Evolutionary conservation across 2,888 invertebrate species (phyloP).

Genomic region (Eilema depressum): DNA sequence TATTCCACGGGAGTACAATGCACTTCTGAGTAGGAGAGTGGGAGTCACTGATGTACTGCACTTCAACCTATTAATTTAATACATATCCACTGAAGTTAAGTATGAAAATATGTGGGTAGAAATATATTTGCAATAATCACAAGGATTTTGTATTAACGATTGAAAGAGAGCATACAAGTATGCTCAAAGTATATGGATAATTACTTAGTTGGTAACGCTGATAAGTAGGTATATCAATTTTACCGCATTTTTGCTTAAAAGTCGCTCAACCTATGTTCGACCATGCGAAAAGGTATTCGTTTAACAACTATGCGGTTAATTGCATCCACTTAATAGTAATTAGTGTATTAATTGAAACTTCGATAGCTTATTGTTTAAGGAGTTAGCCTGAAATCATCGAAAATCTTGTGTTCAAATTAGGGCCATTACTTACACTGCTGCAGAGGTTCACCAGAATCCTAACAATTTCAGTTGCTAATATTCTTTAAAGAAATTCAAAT

Average conservation of each 20-base stretch:
- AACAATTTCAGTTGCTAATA: too few relatives aligned
- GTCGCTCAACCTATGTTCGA: constrained; percentile 64
- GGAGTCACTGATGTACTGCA: neutral
- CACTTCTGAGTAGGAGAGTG: neutral
- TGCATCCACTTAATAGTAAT: constrained; percentile 70
- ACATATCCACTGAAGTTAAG: neutral
- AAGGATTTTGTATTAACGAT: too few relatives aligned
- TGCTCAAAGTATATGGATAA: constrained; percentile 35
- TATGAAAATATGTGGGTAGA: neutral
- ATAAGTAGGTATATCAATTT: constrained; percentile 71
- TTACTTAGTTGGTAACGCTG: constrained; percentile 66
- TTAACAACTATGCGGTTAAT: constrained; percentile 76
- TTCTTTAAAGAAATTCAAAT: too few relatives aligned
- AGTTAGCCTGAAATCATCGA: too few relatives aligned
- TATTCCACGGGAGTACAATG: constrained; percentile 5
- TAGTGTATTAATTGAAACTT: constrained; percentile 71
- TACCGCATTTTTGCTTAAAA: constrained; percentile 80
- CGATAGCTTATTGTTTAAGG: constrained; percentile 41
- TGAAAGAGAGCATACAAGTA: too few relatives aligned
- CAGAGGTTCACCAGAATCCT: too few relatives aligned
- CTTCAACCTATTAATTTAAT: constrained; percentile 9
- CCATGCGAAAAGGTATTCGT: constrained; percentile 79
- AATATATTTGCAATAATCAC: constrained; percentile 29
- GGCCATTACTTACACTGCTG: too few relatives aligned
- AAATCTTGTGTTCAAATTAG: too few relatives aligned